Evolutionary conservation across 1,140 invertebrate species (phyloP), one percentile per base, ranked within the genome.

Genomic region (Gonatopus flavifemur): DNA sequence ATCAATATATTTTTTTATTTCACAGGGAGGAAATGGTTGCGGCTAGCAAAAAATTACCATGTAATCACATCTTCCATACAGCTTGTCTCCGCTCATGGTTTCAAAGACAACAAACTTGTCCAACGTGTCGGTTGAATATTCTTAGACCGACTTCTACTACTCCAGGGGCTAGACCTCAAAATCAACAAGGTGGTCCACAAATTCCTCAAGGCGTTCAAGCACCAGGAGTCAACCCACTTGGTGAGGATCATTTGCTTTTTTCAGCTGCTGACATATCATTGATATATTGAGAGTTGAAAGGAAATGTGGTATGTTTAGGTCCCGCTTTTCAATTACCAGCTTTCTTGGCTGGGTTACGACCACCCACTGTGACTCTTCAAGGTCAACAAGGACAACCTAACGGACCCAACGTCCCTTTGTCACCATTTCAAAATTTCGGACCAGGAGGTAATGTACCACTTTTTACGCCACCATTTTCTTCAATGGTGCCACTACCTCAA

Each of bases 51-150:
- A 99, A 98, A 72, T 80, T 99, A 46, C 97, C 98, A 0, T 99
- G 98, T 80, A 96, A 97, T 78, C 98, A 99, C 73, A 98, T 99
- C 65, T 99, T 99, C 81, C 98, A 99, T 76, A 93, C 95, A 18
- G 90, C 91, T 22, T 99, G 98, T 77, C 81, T 99, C n/a, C 85
- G 97, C 7, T 95, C 95, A 3, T 99, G 97, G 97, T 99, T 99
- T 78, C 98, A 99, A 80, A 84, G 97, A 9, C 98, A 99, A 76
- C 98, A 99, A 80, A 99, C 97, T 1, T 99, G 98, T 78, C 98
- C 98, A 4, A 99, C 97, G 1, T 99, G 98, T 78, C 85, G 98
- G 15, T 84, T 98, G 36, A 98, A 99, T 79, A 95, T 99, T 64
- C 78, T 98, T 52, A 84, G 91, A 41, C 84, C 85, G 15, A 82